These are phyloP conservation scores for Actinostola sp. DNA, from an alignment of 92 coral and sea anemone genomes.

Conservation along the genomic window DNA sequence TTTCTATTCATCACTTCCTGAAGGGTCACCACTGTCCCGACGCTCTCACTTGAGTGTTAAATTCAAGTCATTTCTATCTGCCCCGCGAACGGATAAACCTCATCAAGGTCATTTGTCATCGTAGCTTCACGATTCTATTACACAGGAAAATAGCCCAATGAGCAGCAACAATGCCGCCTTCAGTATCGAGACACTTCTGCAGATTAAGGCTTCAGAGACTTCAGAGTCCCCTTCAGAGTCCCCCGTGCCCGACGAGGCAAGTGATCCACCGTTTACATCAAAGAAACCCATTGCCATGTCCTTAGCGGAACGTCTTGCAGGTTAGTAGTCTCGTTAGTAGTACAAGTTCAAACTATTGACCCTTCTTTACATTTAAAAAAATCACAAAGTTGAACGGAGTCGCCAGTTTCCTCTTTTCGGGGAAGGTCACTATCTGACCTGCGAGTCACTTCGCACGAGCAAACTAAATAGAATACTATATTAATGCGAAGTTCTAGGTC, in stretches of 20 bases:
- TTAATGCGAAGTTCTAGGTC: conserved; percentile 10
- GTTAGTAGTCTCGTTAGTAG: no score
- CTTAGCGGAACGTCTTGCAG: conserved; percentile 89
- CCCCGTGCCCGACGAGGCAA: conserved; percentile 17
- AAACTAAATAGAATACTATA: background rate
- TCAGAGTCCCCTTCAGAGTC: conserved; percentile 26
- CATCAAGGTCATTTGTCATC: conserved; percentile 35
- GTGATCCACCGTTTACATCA: conserved; percentile 5
- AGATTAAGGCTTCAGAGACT: conserved; percentile 46
- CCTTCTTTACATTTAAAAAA: background rate
- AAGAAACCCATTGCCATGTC: conserved; percentile 58
- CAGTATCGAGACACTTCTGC: conserved; percentile 60
- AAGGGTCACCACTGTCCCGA: conserved; percentile 14
- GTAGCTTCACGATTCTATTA: conserved; percentile 18
- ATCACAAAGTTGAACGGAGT: background rate
- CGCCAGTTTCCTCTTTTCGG: background rate
- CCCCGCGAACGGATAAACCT: conserved; percentile 28
- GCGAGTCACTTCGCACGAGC: background rate
- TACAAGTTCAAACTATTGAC: background rate
- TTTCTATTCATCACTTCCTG: conserved; percentile 29
- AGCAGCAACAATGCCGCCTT: conserved; percentile 51
- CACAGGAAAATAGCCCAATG: conserved; percentile 39
- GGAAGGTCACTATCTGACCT: conserved; percentile 27
- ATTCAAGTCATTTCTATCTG: conserved; percentile 34
- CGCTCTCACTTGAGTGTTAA: conserved; percentile 10